These are phyloP conservation scores for Dolichotis patagonum DNA, from an alignment of 2,113 vertebrate species.

Conservation along the genomic window DNA sequence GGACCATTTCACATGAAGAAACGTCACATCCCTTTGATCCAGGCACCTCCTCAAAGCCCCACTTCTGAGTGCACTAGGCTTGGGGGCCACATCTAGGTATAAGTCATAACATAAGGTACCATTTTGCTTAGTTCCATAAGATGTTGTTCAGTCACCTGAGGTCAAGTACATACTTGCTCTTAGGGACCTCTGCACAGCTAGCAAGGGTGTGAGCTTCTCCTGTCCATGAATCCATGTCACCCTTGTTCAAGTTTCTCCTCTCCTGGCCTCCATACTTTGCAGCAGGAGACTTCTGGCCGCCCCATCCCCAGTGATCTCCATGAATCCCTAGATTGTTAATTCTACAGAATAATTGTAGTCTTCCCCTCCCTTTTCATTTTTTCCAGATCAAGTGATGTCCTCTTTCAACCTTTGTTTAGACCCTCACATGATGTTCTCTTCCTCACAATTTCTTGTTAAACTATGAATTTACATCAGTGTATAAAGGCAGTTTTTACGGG, in stretches of 20 bases:
- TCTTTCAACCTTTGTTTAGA: not conserved
- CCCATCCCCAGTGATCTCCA: accelerated
- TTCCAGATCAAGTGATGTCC: not conserved
- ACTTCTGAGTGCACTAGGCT: not conserved
- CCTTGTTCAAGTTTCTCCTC: not conserved
- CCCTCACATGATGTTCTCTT: not conserved
- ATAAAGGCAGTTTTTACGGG: not conserved
- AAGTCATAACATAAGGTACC: not conserved
- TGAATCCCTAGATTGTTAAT: not conserved
- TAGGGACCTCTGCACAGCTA: accelerated
- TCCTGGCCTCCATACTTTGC: not conserved
- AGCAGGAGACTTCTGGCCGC: not conserved
- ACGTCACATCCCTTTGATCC: not conserved
- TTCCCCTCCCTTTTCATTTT: not conserved
- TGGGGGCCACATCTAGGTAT: not conserved
- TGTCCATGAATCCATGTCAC: not conserved
- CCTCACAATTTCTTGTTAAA: not conserved
- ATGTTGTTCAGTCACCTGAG: not conserved
- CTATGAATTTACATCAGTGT: not conserved
- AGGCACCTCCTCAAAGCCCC: not conserved
- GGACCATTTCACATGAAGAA: not conserved
- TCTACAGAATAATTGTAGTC: not conserved
- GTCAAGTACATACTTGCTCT: not conserved
- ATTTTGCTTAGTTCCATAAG: not conserved
- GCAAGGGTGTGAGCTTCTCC: not conserved